These are phyloP conservation scores for Drosophila pandora DNA, from an alignment of 1,140 invertebrate species.

Conservation along the genomic window DNA sequence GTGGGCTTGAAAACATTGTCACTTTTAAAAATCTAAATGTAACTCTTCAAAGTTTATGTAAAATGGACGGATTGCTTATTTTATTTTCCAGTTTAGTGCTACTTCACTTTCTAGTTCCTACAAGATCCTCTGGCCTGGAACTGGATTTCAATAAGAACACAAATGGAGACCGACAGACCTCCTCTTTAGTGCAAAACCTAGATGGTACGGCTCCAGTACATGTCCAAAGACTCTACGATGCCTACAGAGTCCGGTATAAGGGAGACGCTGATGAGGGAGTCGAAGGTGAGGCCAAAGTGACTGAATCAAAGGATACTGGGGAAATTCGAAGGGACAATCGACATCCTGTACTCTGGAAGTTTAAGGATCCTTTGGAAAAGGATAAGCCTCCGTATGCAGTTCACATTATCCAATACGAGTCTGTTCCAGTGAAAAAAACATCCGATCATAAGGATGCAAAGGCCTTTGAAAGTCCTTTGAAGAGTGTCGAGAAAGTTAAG, in stretches of 20 bases:
- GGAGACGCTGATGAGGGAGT: not conserved
- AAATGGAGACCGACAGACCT: constrained; percentile 1
- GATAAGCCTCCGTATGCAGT: not conserved
- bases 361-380: not conserved
- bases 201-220: constrained; percentile 1
- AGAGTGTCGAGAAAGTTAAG: not conserved
- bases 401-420: not conserved
- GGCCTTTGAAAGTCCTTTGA: not conserved
- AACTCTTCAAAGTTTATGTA: not conserved
- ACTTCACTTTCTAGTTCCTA: not conserved
- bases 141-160: not conserved
- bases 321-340: not conserved
- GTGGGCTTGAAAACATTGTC: not conserved
- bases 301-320: not conserved
- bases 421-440: not conserved
- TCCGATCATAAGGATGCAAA: not conserved
- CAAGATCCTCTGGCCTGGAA: not conserved
- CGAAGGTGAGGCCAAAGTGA: not conserved
- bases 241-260: constrained; percentile 32
- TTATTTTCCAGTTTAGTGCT: constrained; percentile 14
- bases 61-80: constrained; percentile 17
- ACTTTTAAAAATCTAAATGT: not conserved
- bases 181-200: not conserved
- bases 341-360: not conserved
- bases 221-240: constrained; percentile 44